Base-by-base conservation (phyloP, 64 coral and sea anemone species). In the Platygyra sinensis region DNA sequence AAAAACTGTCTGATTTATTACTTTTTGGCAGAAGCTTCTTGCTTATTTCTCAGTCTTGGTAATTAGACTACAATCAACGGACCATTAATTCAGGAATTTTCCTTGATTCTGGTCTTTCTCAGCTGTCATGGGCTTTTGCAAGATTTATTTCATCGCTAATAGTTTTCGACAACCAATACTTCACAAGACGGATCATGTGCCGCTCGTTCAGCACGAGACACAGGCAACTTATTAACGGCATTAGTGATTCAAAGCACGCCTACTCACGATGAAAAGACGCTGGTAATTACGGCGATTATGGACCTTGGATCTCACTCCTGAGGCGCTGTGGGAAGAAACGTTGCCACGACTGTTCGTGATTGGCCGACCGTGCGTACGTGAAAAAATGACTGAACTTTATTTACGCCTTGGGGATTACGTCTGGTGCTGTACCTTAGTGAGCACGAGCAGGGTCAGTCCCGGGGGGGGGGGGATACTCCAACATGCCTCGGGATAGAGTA, bases 221-320 rank as follows among this genome's bases (percentile, higher is more conserved):
- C 25, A 24, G 24, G 25, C 25, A 69, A 10, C 29, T 69, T 27
- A 69, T 69, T n/a, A 69, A 0, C 63, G 10, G 65, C 25, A 69
- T 60, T 2, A 30, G 13, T 20, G 31, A 69, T 67, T 83, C 10
- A 42, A 39, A 83, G 49, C 80, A 24, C 80, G 60, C 19, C 19
- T 14, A 19, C 61, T 20, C 30, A 24, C 18, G 33, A 62, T 65
- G 19, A 4, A 19, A 22, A 1, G 17, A 42, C 19, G 11, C 30
- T 8, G 51, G 14, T 83, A 65, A 83, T 83, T 30, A 67, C 60
- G 24, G 61, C 62, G 30, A 83, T 83, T 83, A 83, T 67, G 80
- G 14, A 24, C 15, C 10, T 20, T 67, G 36, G 14, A 50, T 83
- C 62, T 14, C 60, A 31, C 22, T 32, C 31, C 60, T 49, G 9